These are phyloP conservation scores for Tinea trinotella DNA, from an alignment of 2,888 invertebrate species.

Conservation along the genomic window DNA sequence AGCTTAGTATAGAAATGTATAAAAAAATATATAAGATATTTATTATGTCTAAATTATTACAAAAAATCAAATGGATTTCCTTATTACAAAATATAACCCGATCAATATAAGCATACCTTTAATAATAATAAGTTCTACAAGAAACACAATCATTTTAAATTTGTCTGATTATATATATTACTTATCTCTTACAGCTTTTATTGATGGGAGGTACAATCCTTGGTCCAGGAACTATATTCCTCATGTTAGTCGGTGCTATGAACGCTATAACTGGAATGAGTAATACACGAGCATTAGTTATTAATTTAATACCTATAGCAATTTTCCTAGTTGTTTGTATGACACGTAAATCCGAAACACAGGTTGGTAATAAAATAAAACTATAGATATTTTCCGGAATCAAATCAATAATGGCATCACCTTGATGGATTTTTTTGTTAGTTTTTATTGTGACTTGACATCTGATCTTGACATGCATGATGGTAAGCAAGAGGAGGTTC, in stretches of 20 bases:
- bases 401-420: too few relatives aligned
- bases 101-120: too few relatives aligned
- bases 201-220: conserved; percentile 83
- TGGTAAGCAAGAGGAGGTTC: too few relatives aligned
- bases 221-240: conserved; percentile 87
- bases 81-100: too few relatives aligned
- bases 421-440: background rate
- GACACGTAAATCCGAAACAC: conserved; percentile 76
- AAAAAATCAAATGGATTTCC: too few relatives aligned
- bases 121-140: too few relatives aligned
- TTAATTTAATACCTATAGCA: conserved; percentile 78
- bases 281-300: conserved; percentile 75
- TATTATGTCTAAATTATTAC: too few relatives aligned
- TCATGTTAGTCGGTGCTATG: conserved; percentile 88
- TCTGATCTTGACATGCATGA: too few relatives aligned
- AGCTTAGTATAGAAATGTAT: too few relatives aligned
- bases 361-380: conserved; percentile 60
- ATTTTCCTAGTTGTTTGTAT: conserved; percentile 79
- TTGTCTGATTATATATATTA: conserved; percentile 22
- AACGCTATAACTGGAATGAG: conserved; percentile 83
- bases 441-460: too few relatives aligned
- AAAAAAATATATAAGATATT: too few relatives aligned
- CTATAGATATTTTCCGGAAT: background rate
- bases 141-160: too few relatives aligned
- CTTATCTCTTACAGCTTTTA: conserved; percentile 67